Conservation (phyloP, 2,113 vertebrate genomes). For the Ciconia boyciana region DNA sequence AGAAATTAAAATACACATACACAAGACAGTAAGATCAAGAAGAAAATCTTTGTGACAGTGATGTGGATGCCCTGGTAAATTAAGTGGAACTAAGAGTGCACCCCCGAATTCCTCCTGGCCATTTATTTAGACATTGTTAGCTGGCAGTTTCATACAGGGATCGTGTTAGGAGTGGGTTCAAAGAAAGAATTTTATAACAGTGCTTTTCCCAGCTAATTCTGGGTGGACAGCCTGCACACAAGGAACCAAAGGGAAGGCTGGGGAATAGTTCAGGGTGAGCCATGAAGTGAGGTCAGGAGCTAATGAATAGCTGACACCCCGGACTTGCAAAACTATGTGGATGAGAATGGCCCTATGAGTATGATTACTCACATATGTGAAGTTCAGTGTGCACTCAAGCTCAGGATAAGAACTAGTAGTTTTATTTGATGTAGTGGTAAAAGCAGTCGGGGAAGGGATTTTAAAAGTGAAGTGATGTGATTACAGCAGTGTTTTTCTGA, state of each 20-base stretch:
- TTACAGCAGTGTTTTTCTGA: not conserved
- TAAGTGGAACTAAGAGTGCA: constrained; percentile 9
- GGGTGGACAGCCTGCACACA: not conserved
- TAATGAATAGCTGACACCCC: constrained; percentile 20
- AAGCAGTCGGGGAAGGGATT: not conserved
- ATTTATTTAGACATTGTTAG: constrained; percentile 39
- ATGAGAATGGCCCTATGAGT: not conserved
- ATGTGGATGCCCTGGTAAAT: constrained; percentile 9
- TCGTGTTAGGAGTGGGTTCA: not conserved
- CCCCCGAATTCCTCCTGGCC: not conserved
- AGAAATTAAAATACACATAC: not conserved
- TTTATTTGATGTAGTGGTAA: constrained; percentile 18
- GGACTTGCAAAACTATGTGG: not conserved
- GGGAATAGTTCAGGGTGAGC: not conserved
- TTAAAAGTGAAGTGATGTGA: not conserved
- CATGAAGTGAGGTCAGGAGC: not conserved
- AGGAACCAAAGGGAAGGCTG: not conserved
- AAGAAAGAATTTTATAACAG: not conserved
- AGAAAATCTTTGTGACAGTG: constrained; percentile 11
- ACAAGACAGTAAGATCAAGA: not conserved
- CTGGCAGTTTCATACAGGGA: not conserved
- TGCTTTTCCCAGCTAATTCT: not conserved
- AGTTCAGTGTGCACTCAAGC: not conserved
- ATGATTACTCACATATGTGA: constrained; percentile 9
- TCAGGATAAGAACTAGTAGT: not conserved